Evolutionary conservation across 2,888 invertebrate genomes (phyloP).

Genomic region (Epinotia ramella): DNA sequence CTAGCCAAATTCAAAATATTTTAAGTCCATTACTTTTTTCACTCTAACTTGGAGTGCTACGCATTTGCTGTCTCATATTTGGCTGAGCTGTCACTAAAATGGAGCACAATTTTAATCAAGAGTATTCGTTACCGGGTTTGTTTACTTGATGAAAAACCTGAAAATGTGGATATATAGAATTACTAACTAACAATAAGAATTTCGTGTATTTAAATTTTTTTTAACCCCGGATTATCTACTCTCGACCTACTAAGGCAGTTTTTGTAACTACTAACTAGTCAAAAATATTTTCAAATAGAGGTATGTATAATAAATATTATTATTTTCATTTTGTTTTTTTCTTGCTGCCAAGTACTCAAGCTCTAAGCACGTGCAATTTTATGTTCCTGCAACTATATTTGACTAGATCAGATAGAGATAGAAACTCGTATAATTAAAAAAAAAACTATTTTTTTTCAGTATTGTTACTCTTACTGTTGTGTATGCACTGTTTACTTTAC

Average conservation of each 20-base stretch:
- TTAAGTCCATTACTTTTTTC: neutral
- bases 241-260: neutral
- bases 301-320: neutral
- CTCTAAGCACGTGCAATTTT: neutral
- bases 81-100: conserved; percentile 19
- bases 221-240: neutral
- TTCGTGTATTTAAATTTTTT: neutral
- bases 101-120: neutral
- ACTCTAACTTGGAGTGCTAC: neutral
- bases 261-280: neutral
- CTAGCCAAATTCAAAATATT: neutral
- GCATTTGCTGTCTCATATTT: neutral
- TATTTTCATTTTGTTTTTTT: neutral
- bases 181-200: neutral
- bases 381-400: too few relatives aligned
- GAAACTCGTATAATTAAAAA: too few relatives aligned
- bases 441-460: too few relatives aligned
- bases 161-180: neutral
- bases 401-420: too few relatives aligned
- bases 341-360: neutral
- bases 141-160: conserved; percentile 15
- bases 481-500: too few relatives aligned
- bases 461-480: too few relatives aligned
- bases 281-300: neutral
- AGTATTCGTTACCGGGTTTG: conserved; percentile 35